phyloP scores from a whole-genome alignment of 2,113 vertebrate species.

The Lepisosteus oculatus region DNA sequence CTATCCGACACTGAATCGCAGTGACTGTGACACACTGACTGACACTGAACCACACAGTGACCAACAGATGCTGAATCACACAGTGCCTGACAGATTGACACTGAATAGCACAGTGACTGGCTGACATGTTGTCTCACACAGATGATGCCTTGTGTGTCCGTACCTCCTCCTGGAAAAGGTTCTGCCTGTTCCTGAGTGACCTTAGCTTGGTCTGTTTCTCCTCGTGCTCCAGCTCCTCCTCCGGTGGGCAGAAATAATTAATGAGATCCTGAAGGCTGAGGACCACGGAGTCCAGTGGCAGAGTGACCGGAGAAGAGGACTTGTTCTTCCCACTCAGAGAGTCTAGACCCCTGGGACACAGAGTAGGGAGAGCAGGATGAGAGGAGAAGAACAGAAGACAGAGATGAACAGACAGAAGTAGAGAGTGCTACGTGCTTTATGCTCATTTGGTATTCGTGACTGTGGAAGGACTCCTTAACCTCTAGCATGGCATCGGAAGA shows the following conservation, averaged over 20 bases:
- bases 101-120: background rate
- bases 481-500: no score
- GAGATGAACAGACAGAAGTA: no score
- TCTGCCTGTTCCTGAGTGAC: slow-evolving; percentile 85
- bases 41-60: no score
- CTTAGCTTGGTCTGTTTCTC: slow-evolving; percentile 89
- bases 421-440: no score
- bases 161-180: slow-evolving; percentile 93
- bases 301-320: slow-evolving; percentile 50
- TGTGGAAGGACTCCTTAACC: no score
- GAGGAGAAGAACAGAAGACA: no score
- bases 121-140: no score
- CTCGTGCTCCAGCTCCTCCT: slow-evolving; percentile 86
- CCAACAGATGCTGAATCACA: no score
- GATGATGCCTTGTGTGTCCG: background rate
- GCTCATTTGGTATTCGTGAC: no score
- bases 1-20: no score
- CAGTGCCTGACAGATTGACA: background rate
- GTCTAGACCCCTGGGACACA: slow-evolving; percentile 71
- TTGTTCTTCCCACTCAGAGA: slow-evolving; percentile 79
- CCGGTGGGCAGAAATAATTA: slow-evolving; percentile 83
- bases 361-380: background rate
- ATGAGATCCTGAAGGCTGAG: slow-evolving; percentile 90
- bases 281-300: slow-evolving; percentile 81
- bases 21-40: no score